Base-by-base conservation (phyloP, 1,140 invertebrate species). In the Drosophila oshimai region DNA sequence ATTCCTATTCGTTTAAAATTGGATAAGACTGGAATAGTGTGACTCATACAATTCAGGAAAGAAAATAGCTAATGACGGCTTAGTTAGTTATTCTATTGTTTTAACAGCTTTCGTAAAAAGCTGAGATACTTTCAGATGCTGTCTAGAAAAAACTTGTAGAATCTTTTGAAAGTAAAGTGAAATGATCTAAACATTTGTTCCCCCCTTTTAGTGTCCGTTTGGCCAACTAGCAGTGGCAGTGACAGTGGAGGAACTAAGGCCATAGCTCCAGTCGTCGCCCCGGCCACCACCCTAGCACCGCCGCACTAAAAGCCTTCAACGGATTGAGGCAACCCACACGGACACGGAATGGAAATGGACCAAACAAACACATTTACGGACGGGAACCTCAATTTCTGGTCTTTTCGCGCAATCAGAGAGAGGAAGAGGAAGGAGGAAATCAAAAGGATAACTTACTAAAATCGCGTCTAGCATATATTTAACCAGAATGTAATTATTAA, bases 141-240 rank as follows among this genome's bases (percentile, higher is more conserved):
- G 20, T 12, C 7, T 0, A 9, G n/a, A 6, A 18, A 26, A 54
- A 9, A 39, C 57, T 57, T 29, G 18, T 41, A 31, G 36, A 17
- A 29, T 61, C 15, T 9, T n/a, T 28, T 0, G 10, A 10, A 31
- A 31, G 13, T 12, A 3, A n/a, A 18, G 22, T 12, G 17, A 7
- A 15, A n/a, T n/a, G 7, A 50, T 33, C 31, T 47, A 57, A 60
- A n/a, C 10, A 20, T 28, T 20, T 33, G 6, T 10, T 44, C 7
- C 22, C n/a, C 17, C 13, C 22, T 86, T 89, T 6, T 87, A 90
- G 89, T 89, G 24, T 83, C 88, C 37, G 57, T 80, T 45, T 75
- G 83, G 71, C 89, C 83, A 33, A 50, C 79, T 5, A 68, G 88
- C 49, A 67, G 78, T 67, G 72, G 58, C 53, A 81, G 86, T 37